Conservation (phyloP, 2,797 vertebrate species). For the Gorsachius magnificus region DNA sequence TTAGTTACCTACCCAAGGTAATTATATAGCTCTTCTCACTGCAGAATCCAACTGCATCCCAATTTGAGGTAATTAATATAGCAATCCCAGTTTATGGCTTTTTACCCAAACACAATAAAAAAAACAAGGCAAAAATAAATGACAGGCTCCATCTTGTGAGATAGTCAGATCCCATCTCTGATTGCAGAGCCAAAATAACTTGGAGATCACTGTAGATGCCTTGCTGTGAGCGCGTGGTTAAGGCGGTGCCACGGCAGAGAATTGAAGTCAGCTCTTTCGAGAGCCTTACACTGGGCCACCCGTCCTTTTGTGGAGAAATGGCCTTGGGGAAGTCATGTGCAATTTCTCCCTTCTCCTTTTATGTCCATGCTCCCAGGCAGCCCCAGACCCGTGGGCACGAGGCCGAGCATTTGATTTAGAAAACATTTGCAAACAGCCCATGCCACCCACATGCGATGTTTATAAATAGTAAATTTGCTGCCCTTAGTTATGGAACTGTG, state of each 20-base stretch:
- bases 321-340: not conserved
- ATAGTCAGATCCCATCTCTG: not conserved
- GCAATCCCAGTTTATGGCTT: not conserved
- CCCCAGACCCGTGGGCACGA: not conserved
- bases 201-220: not conserved
- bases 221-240: not conserved
- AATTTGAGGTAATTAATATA: slow-evolving; percentile 6
- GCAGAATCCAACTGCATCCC: not conserved
- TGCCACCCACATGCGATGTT: not conserved
- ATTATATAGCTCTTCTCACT: slow-evolving; percentile 4
- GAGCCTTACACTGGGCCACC: not conserved
- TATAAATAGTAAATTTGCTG: not conserved
- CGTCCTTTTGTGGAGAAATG: not conserved
- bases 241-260: not conserved
- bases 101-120: not conserved
- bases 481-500: not conserved
- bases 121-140: not conserved
- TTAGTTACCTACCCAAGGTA: slow-evolving; percentile 55
- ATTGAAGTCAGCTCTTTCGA: not conserved
- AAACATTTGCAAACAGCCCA: not conserved
- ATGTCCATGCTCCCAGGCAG: not conserved
- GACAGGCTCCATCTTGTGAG: not conserved
- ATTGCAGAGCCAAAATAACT: not conserved
- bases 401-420: not conserved
- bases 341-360: slow-evolving; percentile 5